These are phyloP conservation scores for Steinernema hermaphroditum DNA, from an alignment of 2,888 invertebrate species.

Conservation along the genomic window DNA sequence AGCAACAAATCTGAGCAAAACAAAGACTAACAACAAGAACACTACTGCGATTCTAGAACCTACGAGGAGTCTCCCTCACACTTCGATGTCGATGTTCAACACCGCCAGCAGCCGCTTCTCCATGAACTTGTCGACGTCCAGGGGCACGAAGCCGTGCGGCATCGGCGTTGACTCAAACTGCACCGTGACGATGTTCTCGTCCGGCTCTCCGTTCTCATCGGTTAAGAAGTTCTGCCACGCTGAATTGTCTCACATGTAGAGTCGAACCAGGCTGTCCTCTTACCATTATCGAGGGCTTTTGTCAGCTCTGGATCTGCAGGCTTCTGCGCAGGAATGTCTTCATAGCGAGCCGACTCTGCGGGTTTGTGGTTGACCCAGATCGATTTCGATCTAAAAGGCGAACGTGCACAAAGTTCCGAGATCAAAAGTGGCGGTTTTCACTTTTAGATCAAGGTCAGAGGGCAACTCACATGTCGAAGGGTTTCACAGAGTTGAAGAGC, in stretches of 20 bases:
- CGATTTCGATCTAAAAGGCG: background rate
- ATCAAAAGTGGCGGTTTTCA: too few species aligned
- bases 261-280: too few species aligned
- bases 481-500: background rate
- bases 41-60: conserved; percentile 10
- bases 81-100: conserved; percentile 1
- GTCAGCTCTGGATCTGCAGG: background rate
- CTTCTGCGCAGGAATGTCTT: background rate
- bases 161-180: background rate
- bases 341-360: background rate
- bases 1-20: background rate
- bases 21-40: conserved; percentile 7
- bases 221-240: conserved; percentile 13
- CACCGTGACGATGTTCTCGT: conserved; percentile 17
- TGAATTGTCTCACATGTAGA: background rate
- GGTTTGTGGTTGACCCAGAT: background rate
- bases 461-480: conserved; percentile 11
- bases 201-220: background rate
- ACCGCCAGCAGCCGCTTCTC: background rate
- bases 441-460: background rate
- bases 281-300: conserved; percentile 1
- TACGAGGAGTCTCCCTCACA: background rate
- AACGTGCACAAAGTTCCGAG: too few species aligned
- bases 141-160: background rate
- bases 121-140: conserved; percentile 27